phyloP scores from a whole-genome alignment of 53 echinoderm and acorn worm species.

The Luidia sarsii region DNA sequence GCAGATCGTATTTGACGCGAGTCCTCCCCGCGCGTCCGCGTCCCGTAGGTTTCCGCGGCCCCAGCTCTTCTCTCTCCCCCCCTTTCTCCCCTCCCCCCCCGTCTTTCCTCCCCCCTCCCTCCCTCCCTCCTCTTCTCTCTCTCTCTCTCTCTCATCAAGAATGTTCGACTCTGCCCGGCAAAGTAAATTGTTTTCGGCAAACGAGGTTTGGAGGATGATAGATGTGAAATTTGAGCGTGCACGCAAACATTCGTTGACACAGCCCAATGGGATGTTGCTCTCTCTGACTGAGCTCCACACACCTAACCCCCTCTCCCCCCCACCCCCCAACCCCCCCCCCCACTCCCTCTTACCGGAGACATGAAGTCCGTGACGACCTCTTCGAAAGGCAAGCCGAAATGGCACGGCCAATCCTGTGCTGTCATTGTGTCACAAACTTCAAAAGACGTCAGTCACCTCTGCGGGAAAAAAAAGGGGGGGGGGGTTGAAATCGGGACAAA shows the following conservation, averaged over 20 bases:
- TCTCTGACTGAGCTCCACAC: no score
- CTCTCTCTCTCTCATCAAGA: not conserved
- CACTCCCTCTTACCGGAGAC: no score
- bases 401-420: no score
- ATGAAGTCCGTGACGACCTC: no score
- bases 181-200: constrained; percentile 26
- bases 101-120: not conserved
- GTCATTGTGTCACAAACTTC: no score
- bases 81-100: not conserved
- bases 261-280: not conserved
- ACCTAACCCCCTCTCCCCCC: no score
- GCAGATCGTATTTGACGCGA: constrained; percentile 35
- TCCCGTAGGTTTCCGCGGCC: not conserved
- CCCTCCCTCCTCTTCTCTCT: not conserved
- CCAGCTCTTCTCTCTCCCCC: not conserved
- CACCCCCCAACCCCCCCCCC: no score
- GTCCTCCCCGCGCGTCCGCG: not conserved
- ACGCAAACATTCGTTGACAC: constrained; percentile 1
- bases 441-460: no score
- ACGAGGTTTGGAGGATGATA: constrained; percentile 10
- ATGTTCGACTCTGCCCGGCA: not conserved
- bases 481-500: no score
- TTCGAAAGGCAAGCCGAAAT: no score
- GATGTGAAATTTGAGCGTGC: constrained; percentile 14
- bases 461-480: no score